Percentiles rank a stretch among this genome's conserved stretches.
Evolutionary conservation across 2,888 invertebrate genomes (phyloP).

Genomic region (Oxycera nigricornis): DNA sequence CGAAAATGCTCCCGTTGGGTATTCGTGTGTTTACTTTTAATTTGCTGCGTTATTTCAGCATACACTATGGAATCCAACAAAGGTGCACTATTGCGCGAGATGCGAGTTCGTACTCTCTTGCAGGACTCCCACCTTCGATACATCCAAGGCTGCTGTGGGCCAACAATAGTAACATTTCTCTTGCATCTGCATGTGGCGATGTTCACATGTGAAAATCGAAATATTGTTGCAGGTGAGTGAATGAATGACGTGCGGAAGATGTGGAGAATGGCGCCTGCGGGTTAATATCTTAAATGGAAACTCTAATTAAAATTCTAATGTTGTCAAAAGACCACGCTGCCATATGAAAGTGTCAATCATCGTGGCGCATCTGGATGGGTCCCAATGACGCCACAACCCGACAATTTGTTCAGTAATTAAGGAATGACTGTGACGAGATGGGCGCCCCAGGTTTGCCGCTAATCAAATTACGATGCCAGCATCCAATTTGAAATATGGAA

Average conservation of each 20-base stretch:
- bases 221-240: conserved; percentile 40
- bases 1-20: conserved; percentile 23
- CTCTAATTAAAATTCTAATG: conserved; percentile 12
- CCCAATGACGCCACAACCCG: not conserved
- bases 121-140: no score
- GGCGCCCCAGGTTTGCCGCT: not conserved
- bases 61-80: not conserved
- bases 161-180: not conserved
- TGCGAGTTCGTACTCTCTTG: not conserved
- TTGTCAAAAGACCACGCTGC: conserved; percentile 22
- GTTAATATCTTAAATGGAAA: conserved; percentile 24
- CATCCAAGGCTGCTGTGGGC: not conserved
- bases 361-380: not conserved
- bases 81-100: not conserved
- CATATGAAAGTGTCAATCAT: conserved; percentile 20
- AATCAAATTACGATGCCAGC: not conserved
- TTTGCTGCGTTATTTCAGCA: conserved; percentile 35
- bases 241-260: not conserved
- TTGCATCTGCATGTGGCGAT: not conserved
- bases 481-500: not conserved
- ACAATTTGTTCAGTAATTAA: conserved; percentile 29
- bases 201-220: conserved; percentile 35
- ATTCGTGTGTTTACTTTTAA: conserved; percentile 37
- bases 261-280: not conserved
- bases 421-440: not conserved